Conservation (phyloP, 1,140 invertebrate species). For the Tenebrio molitor region DNA sequence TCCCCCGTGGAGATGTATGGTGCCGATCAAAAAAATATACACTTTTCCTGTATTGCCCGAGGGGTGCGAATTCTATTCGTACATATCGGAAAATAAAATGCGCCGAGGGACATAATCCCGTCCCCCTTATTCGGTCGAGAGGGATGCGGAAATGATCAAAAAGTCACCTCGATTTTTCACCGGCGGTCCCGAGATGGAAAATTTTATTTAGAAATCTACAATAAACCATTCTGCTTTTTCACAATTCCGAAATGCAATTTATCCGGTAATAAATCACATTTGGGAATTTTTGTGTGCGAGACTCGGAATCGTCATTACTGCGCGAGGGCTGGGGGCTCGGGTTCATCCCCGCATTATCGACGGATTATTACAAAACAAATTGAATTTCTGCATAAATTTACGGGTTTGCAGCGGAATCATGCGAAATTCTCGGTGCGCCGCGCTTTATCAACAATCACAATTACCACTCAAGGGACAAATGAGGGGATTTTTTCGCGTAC, state of each 20-base stretch:
- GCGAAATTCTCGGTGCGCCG: not conserved
- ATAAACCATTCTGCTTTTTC: not conserved
- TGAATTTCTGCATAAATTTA: constrained; percentile 3
- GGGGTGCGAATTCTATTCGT: constrained; percentile 59
- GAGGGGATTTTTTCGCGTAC: no score
- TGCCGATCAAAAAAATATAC: constrained; percentile 45
- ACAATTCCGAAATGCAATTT: constrained; percentile 21
- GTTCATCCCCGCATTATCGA: not conserved
- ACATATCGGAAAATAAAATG: constrained; percentile 68
- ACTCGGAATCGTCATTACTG: not conserved
- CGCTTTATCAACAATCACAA: constrained; percentile 3
- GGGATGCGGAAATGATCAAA: constrained; percentile 45
- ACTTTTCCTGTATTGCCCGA: constrained; percentile 40
- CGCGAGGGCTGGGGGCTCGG: not conserved
- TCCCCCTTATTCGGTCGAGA: constrained; percentile 18
- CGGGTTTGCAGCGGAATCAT: not conserved
- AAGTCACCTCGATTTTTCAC: constrained; percentile 51
- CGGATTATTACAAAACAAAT: not conserved
- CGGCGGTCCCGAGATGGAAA: constrained; percentile 1
- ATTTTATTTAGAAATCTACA: constrained; percentile 32
- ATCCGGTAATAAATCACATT: constrained; percentile 37
- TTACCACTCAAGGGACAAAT: not conserved
- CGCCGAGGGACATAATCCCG: constrained; percentile 56
- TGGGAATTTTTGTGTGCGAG: constrained; percentile 15
- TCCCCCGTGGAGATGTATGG: constrained; percentile 11